Evolutionary conservation across 2,888 invertebrate genomes (phyloP).

Genomic region (Drosophila paucipuncta): DNA sequence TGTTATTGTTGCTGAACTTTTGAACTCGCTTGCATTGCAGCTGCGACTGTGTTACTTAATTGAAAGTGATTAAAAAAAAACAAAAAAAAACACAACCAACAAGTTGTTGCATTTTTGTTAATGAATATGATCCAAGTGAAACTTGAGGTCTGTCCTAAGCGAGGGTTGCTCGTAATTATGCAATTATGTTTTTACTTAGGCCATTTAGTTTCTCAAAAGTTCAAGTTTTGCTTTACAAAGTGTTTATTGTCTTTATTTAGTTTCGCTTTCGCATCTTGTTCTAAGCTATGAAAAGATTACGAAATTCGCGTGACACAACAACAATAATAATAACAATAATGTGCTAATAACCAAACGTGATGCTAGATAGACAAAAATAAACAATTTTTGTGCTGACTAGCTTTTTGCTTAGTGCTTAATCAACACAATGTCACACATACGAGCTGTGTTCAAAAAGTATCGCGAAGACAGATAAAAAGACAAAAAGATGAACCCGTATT

Average conservation of each 20-base stretch:
- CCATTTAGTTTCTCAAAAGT: background rate
- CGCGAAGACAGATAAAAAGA: too few species aligned
- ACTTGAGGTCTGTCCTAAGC: background rate
- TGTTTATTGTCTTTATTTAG: background rate
- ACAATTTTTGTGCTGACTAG: background rate
- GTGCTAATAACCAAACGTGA: constrained; percentile 6
- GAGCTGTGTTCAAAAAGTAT: too few species aligned
- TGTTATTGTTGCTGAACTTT: constrained; percentile 47
- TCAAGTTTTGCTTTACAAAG: background rate
- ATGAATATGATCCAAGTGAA: constrained; percentile 12
- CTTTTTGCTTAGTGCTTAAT: background rate
- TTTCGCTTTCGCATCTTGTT: constrained; percentile 1
- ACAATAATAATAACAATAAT: constrained; percentile 1
- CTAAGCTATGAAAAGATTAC: background rate
- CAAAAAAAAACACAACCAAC: constrained; percentile 5
- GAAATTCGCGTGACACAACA: constrained; percentile 7
- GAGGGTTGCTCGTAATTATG: constrained; percentile 19
- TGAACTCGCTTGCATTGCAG: constrained; percentile 43
- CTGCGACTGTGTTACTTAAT: constrained; percentile 46
- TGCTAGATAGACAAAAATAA: background rate
- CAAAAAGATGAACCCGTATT: too few species aligned
- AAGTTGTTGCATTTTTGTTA: constrained; percentile 39
- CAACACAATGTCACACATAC: background rate
- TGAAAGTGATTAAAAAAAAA: constrained; percentile 49
- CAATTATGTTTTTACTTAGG: background rate